Base-by-base conservation (phyloP, 2,888 invertebrate species). In the Ephialtes manifestator region DNA sequence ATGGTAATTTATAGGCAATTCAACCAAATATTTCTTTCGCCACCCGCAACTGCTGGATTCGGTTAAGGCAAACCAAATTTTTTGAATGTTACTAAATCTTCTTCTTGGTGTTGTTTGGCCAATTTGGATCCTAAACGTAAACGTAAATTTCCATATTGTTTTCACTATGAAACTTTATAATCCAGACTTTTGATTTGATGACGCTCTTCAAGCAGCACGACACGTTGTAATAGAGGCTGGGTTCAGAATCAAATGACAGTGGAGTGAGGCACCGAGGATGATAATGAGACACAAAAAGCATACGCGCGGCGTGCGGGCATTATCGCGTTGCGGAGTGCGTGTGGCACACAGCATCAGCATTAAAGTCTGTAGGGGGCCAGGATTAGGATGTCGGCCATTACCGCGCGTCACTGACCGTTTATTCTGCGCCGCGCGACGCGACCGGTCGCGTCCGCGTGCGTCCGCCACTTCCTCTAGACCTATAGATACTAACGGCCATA, bases 361-460 rank as follows among this genome's bases (percentile, higher is more conserved):
- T 93, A 93, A 92, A 91, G 85, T 82, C 92, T 90, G 92, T 93
- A 92, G 92, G 94, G 93, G 93, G 92, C 92, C 93, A 93, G 93
- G 93, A 94, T 94, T 93, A 94, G 94, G 94, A 93, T 94, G 94
- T 94, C 92, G 93, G 92, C 93, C 93, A 93, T 94, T 94, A 94
- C 93, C 92, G 93, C 93, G 91, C 92, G 92, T 93, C 93, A 93
- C 93, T 92, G 92, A 93, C 93, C 93, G 92, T 93, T 93, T 93
- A 93, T 93, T 93, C 91, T 92, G 91, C 92, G 92, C 91, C 91
- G 91, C 90, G 90, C 89, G 86, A 81, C 84, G 89, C 92, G 90
- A 81, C 78, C 78, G 74, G 67, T 77, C 84, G 80, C 83, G 85
- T 85, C 85, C 85, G 88, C 90, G 87, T 87, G 88, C 86, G 85